Percentiles rank a stretch among this genome's conserved stretches.
These are phyloP conservation scores for Bufo gargarizans DNA, from an alignment of 2,113 vertebrate species.

Conservation along the genomic window DNA sequence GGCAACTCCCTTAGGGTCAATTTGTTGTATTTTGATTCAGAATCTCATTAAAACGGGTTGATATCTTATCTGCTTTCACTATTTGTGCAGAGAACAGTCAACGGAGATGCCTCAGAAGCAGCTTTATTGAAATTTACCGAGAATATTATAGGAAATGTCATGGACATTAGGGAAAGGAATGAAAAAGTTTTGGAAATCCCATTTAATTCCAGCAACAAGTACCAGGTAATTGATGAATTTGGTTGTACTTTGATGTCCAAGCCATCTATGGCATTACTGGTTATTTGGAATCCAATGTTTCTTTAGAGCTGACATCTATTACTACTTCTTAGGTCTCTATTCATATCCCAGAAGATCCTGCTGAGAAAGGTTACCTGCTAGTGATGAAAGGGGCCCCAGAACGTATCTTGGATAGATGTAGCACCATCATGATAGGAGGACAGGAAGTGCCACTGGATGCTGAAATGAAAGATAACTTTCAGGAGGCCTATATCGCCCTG, in stretches of 20 bases:
- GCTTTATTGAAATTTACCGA: constrained; percentile 81
- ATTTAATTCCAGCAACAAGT: constrained; percentile 83
- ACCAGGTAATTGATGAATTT: constrained; percentile 69
- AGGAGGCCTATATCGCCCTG: constrained; percentile 76
- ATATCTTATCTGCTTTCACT: not conserved
- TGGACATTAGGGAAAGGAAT: constrained; percentile 72
- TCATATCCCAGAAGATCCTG: constrained; percentile 68
- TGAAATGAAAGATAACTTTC: constrained; percentile 70
- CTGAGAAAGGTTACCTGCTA: constrained; percentile 72
- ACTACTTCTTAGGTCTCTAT: constrained; percentile 74
- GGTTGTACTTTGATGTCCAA: not conserved
- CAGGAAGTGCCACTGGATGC: constrained; percentile 73
- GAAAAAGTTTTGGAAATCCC: constrained; percentile 79
- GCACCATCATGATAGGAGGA: constrained; percentile 77
- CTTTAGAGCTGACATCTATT: not conserved
- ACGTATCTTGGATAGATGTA: constrained; percentile 75
- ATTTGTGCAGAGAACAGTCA: constrained; percentile 70
- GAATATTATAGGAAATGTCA: constrained; percentile 72
- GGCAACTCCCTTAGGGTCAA: no score
- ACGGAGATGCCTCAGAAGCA: constrained; percentile 80
- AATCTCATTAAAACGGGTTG: not conserved
- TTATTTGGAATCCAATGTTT: not conserved
- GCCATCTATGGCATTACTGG: not conserved
- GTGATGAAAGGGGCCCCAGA: constrained; percentile 83
- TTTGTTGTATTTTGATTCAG: no score